phyloP scores from a whole-genome alignment of 2,113 vertebrate species.

The Geococcyx californianus region DNA sequence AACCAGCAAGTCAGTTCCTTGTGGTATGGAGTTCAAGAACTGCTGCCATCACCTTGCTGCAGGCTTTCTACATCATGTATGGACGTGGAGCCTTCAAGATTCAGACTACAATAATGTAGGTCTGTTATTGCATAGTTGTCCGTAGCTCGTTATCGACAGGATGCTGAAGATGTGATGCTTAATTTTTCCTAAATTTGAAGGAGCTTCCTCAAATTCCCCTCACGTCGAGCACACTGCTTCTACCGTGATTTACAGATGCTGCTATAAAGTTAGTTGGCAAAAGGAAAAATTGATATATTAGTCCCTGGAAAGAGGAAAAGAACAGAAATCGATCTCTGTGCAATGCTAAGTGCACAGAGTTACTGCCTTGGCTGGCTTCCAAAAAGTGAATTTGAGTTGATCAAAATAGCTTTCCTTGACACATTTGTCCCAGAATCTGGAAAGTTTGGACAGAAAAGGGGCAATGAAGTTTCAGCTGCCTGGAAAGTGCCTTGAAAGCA shows the following conservation, averaged over 20 bases:
- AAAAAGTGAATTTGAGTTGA: background rate
- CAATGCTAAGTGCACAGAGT: background rate
- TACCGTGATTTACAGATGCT: background rate
- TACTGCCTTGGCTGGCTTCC: background rate
- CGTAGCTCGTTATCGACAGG: too few species aligned
- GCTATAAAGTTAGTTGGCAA: background rate
- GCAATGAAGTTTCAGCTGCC: rapidly evolving
- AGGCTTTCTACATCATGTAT: background rate
- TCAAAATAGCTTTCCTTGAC: background rate
- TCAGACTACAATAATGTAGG: background rate
- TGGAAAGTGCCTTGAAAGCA: rapidly evolving
- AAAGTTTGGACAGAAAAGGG: background rate
- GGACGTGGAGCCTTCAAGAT: background rate
- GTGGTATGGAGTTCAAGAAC: background rate
- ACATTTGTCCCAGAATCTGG: background rate
- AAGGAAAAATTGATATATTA: background rate
- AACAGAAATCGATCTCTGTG: background rate
- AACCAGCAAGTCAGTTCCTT: background rate
- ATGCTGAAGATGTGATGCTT: rapidly evolving
- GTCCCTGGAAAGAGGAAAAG: background rate
- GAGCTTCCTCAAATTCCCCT: background rate
- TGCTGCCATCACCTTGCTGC: background rate
- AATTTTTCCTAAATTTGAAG: background rate
- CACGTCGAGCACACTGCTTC: rapidly evolving
- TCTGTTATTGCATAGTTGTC: background rate